Evolutionary conservation across 1,140 invertebrate species (phyloP), one percentile per base, ranked within the genome.

Genomic region (Ooceraea biroi): DNA sequence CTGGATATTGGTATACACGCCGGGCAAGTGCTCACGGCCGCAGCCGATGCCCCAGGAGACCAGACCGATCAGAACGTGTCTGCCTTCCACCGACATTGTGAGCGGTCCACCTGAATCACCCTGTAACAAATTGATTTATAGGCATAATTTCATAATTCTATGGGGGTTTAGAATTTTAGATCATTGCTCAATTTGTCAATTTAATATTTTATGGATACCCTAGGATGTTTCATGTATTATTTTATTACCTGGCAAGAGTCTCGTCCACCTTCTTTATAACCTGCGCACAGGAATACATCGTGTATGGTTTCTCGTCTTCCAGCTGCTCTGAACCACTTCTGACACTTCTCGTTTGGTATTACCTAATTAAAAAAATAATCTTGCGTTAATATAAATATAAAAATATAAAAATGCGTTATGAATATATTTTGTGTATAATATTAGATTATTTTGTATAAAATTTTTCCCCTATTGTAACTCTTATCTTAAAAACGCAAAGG

Each of bases 11-110:
- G 98, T 98, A 89, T 98, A 98, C 0, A 98, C 97, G 12, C 97
- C 97, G 0, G 97, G 97, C n/a, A 98, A 92, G 91, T 98, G 97
- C 91, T 98, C 97, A 17, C 98, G 95, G 7, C 98, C 98, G 87
- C 98, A 98, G 17, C 98, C 98, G 83, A 98, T 98, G 55, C 98
- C 98, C 98, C 98, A 98, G 0, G 97, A 98, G 0, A 98, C 98
- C 0, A 98, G 95, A 4, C 98, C 98, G 22, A 98, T 98, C 2
- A 98, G 94, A 11, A 97, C 97, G 92, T 96, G 97, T 48, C 97
- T 95, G 0, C 97, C 97, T 66, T 98, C 97, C 57, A 97, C 94
- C 11, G 97, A 96, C 91, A 97, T 96, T 0, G 97, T 98, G 11
- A 98, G 94, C 3, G 97, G 97, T 8, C 98, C 97, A 50, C 97